A percentile compares a stretch with the other conserved stretches of the same genome.
These are phyloP conservation scores for Epizoanthus rinbou DNA, from an alignment of 92 coral and sea anemone genomes.

Conservation along the genomic window DNA sequence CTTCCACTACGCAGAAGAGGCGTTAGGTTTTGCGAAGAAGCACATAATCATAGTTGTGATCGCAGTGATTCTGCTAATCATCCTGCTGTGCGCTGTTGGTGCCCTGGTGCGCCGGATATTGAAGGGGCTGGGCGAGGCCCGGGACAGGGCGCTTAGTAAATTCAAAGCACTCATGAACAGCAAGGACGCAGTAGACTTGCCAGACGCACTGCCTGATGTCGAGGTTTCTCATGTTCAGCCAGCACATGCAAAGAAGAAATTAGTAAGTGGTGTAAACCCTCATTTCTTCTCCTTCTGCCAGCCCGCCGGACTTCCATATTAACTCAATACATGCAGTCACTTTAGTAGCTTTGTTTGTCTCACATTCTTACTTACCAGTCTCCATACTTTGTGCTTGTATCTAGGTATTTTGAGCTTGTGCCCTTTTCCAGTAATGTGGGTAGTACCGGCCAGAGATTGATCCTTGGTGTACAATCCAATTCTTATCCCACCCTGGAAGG, in stretches of 20 bases:
- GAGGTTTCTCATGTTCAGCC: slow-evolving; percentile 79
- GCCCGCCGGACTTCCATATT: neutral
- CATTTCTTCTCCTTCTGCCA: neutral
- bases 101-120: slow-evolving; percentile 51
- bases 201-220: slow-evolving; percentile 75
- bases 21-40: slow-evolving; percentile 41
- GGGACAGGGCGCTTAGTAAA: slow-evolving; percentile 74
- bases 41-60: slow-evolving; percentile 70
- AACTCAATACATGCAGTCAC: too few species aligned
- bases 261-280: slow-evolving; percentile 52
- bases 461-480: too few species aligned
- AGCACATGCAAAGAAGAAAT: slow-evolving; percentile 59
- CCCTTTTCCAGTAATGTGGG: too few species aligned
- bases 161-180: slow-evolving; percentile 63
- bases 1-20: slow-evolving; percentile 32
- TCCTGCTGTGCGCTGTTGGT: slow-evolving; percentile 53
- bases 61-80: slow-evolving; percentile 51
- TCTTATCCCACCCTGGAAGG: too few species aligned
- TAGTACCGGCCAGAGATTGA: too few species aligned
- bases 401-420: too few species aligned
- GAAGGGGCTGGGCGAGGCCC: slow-evolving; percentile 70
- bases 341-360: too few species aligned
- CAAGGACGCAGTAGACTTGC: slow-evolving; percentile 65
- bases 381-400: too few species aligned
- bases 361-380: too few species aligned